Percentiles rank a stretch among this genome's conserved stretches.
These are phyloP conservation scores for Aspidiotus destructor DNA, from an alignment of 2,888 invertebrate species.

Conservation along the genomic window DNA sequence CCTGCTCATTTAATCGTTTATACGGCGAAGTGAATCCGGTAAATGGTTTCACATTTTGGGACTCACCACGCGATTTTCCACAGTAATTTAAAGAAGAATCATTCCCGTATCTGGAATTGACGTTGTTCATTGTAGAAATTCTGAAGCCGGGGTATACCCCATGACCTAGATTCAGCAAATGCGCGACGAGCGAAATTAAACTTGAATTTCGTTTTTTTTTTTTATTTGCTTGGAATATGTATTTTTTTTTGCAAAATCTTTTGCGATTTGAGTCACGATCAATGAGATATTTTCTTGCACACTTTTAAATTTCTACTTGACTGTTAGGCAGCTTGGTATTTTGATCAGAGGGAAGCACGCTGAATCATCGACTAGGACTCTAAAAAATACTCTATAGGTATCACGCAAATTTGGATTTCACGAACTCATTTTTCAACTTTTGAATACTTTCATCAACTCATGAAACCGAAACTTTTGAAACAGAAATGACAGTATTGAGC, in stretches of 20 bases:
- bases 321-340: no score
- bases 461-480: no score
- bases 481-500: no score
- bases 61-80: not conserved
- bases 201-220: not conserved
- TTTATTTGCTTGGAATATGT: not conserved
- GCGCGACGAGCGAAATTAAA: not conserved
- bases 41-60: not conserved
- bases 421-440: no score
- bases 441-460: no score
- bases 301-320: no score
- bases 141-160: not conserved
- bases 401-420: no score
- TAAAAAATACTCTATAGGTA: no score
- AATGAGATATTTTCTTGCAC: no score
- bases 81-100: slow-evolving; percentile 1
- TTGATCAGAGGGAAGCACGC: no score
- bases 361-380: no score
- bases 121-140: not conserved
- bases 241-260: not conserved
- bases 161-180: not conserved
- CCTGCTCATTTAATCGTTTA: not conserved
- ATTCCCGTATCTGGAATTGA: not conserved
- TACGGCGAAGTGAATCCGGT: slow-evolving; percentile 13
- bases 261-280: no score